Percentiles rank a stretch among this genome's conserved stretches.
Conservation (phyloP, 2,797 vertebrate genomes). For the Sebastes vulpes region DNA sequence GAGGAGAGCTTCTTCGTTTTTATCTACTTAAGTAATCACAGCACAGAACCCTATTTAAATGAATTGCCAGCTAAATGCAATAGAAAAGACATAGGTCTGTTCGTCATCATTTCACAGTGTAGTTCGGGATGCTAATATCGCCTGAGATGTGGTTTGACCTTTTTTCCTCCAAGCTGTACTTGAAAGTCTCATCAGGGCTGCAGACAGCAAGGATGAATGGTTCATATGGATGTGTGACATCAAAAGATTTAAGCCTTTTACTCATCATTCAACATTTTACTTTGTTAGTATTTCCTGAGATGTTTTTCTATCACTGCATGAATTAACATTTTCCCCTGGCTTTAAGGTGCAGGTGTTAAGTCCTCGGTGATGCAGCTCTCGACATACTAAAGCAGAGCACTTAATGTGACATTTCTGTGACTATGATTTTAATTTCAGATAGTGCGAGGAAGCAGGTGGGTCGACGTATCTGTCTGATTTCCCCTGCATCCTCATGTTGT, state of each 20-base stretch:
- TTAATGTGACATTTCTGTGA: slow-evolving; percentile 24
- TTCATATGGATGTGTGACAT: slow-evolving; percentile 25
- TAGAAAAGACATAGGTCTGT: neutral
- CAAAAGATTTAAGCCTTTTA: slow-evolving; percentile 11
- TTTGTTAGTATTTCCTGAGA: neutral
- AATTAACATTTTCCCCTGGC: neutral
- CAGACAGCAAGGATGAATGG: slow-evolving; percentile 7
- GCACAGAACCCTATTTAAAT: neutral
- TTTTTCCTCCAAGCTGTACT: slow-evolving; percentile 5
- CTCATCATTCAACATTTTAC: slow-evolving; percentile 4
- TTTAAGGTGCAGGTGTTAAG: neutral
- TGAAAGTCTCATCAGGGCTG: slow-evolving; percentile 32
- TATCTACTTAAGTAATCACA: slow-evolving; percentile 20
- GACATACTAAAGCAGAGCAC: neutral
- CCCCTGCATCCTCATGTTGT: neutral
- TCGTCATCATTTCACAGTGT: slow-evolving; percentile 6
- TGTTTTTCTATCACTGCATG: neutral
- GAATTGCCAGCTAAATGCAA: slow-evolving; percentile 22
- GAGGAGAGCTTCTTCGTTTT: slow-evolving; percentile 13
- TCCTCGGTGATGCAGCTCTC: neutral
- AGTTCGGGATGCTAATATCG: neutral
- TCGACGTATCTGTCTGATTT: neutral
- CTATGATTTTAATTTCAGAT: slow-evolving; percentile 14
- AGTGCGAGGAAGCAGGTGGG: neutral
- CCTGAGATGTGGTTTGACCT: slow-evolving; percentile 1